A percentile compares a stretch with the other conserved stretches of the same genome.
Evolutionary conservation across 2,797 vertebrate species (phyloP).

Genomic region (Bryconaethiops microstoma): DNA sequence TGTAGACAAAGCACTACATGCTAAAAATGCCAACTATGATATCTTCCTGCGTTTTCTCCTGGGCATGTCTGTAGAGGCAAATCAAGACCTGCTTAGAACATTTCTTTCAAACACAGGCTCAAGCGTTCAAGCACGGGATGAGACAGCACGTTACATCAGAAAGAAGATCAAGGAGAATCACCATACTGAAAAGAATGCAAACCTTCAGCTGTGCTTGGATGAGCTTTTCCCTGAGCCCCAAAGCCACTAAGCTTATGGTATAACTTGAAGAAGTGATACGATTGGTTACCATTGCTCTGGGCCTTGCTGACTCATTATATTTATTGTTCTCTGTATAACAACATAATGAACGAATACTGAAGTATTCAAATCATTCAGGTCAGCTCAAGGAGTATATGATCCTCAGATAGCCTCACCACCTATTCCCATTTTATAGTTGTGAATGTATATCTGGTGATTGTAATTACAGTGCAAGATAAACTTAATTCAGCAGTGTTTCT

Average conservation of each 20-base stretch:
- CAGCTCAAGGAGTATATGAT: background rate
- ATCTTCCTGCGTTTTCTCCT: constrained; percentile 76
- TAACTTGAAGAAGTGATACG: background rate
- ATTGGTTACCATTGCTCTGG: background rate
- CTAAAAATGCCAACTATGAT: constrained; percentile 64
- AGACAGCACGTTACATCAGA: constrained; percentile 59
- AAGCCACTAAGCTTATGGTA: background rate
- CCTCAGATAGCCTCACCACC: background rate
- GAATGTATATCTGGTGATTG: background rate
- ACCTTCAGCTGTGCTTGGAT: constrained; percentile 67
- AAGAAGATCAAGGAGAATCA: constrained; percentile 66
- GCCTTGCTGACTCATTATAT: background rate
- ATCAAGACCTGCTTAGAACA: constrained; percentile 64
- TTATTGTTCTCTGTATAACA: background rate
- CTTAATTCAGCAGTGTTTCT: background rate
- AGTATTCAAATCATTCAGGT: too few species aligned
- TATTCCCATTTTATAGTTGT: background rate
- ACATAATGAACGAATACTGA: too few species aligned
- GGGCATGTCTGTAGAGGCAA: constrained; percentile 66
- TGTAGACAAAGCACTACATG: constrained; percentile 65
- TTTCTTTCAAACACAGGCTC: constrained; percentile 48
- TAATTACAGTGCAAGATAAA: background rate
- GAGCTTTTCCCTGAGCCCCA: constrained; percentile 61
- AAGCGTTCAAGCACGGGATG: constrained; percentile 41
- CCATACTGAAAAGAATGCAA: constrained; percentile 53